These are phyloP conservation scores for Holacanthella duospinosa DNA, from an alignment of 2,888 invertebrate genomes.

Conservation along the genomic window DNA sequence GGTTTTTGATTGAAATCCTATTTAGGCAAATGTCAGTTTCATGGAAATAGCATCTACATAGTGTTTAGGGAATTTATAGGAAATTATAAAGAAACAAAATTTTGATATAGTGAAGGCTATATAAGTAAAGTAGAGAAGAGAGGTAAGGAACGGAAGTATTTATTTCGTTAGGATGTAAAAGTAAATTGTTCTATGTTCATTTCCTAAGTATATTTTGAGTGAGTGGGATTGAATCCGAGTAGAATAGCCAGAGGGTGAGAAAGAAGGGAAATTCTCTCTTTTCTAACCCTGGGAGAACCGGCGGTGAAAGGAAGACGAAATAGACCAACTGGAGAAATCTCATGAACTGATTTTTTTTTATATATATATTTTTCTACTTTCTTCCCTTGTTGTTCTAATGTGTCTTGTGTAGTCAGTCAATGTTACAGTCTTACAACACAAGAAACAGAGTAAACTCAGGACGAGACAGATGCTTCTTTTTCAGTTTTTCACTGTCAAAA, in stretches of 20 bases:
- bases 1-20: not conserved
- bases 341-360: conserved; percentile 29
- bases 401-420: not conserved
- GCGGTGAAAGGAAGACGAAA: conserved; percentile 7
- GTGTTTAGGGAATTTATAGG: not conserved
- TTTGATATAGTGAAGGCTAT: not conserved
- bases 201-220: conserved; percentile 1
- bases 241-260: conserved; percentile 1
- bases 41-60: not conserved
- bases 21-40: not conserved
- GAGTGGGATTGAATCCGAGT: not conserved
- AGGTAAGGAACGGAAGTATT: not conserved
- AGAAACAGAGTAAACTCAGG: too few relatives aligned
- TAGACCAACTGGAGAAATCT: conserved; percentile 33
- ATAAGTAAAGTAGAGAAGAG: not conserved
- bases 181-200: conserved; percentile 3
- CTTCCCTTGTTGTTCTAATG: conserved; percentile 11
- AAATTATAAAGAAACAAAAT: not conserved
- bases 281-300: not conserved
- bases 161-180: not conserved
- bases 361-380: conserved; percentile 10
- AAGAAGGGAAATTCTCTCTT: not conserved
- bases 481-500: too few relatives aligned
- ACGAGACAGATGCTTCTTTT: conserved; percentile 11
- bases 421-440: not conserved